phyloP scores from a whole-genome alignment of 2,797 vertebrate species.

The Sternarchorhynchus goeldii region DNA sequence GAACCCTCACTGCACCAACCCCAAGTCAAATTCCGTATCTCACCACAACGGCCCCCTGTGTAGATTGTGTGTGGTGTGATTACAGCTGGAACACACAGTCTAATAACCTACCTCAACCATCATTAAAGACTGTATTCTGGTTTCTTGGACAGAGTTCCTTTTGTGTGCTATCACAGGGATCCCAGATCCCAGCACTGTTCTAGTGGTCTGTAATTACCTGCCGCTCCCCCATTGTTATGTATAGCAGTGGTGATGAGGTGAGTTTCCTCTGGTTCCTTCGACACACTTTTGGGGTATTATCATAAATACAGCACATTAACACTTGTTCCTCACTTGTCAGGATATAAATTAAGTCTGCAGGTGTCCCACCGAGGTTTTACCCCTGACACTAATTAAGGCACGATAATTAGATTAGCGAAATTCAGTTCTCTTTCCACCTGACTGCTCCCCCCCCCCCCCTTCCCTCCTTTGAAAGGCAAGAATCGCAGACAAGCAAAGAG shows the following conservation, averaged over 20 bases:
- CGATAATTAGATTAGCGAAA: slow-evolving; percentile 99
- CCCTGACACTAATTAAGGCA: slow-evolving; percentile 99
- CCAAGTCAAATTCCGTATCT: slow-evolving; percentile 1
- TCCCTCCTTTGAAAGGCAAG: slow-evolving; percentile 74
- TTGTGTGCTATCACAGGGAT: slow-evolving; percentile 60
- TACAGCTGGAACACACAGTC: neutral
- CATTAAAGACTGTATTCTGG: slow-evolving; percentile 11
- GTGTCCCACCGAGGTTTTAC: slow-evolving; percentile 98
- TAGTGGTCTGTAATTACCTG: slow-evolving; percentile 76
- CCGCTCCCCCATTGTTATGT: slow-evolving; percentile 69
- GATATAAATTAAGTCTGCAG: slow-evolving; percentile 99
- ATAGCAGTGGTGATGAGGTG: slow-evolving; percentile 69
- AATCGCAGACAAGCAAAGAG: slow-evolving; percentile 75
- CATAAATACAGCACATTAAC: slow-evolving; percentile 99
- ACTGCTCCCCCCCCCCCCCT: slow-evolving; percentile 55
- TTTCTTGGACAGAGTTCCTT: neutral
- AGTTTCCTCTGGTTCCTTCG: slow-evolving; percentile 73
- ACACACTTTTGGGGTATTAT: slow-evolving; percentile 88
- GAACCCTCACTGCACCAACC: neutral
- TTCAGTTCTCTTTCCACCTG: slow-evolving; percentile 80
- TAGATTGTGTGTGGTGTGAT: too few relatives aligned
- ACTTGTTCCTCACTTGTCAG: slow-evolving; percentile 99
- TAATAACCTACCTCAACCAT: neutral
- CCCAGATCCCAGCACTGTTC: slow-evolving; percentile 61
- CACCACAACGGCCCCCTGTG: neutral